These are phyloP conservation scores for Glandiceps talaboti DNA, from an alignment of 53 echinoderm and acorn worm genomes.

Conservation along the genomic window DNA sequence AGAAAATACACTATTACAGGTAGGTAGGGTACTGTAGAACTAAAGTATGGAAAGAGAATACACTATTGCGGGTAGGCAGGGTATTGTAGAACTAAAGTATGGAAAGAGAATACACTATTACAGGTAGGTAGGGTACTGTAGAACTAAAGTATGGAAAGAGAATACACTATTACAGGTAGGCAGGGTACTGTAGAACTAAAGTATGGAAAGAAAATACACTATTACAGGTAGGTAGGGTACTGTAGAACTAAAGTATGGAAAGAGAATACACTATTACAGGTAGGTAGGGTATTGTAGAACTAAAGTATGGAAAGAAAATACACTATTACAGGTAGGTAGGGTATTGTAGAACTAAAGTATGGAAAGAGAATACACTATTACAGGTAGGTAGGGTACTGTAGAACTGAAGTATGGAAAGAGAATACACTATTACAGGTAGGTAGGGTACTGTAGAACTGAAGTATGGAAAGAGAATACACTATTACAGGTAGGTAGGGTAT, in stretches of 20 bases:
- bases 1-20: too few species aligned
- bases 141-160: too few species aligned
- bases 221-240: slow-evolving; percentile 75
- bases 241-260: slow-evolving; percentile 96
- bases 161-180: too few species aligned
- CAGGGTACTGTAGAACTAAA: slow-evolving; percentile 91
- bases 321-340: slow-evolving; percentile 76
- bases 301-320: too few species aligned
- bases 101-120: too few species aligned
- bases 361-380: too few species aligned
- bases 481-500: slow-evolving; percentile 75
- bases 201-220: too few species aligned
- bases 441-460: slow-evolving; percentile 90
- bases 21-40: slow-evolving; percentile 88
- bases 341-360: slow-evolving; percentile 91
- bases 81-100: slow-evolving; percentile 91
- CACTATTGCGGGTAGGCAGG: slow-evolving; percentile 74
- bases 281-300: slow-evolving; percentile 88
- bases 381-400: slow-evolving; percentile 82
- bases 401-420: too few species aligned
- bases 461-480: too few species aligned
- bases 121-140: slow-evolving; percentile 82
- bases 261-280: too few species aligned
- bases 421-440: too few species aligned
- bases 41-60: too few species aligned